phyloP scores from a whole-genome alignment of 2,888 invertebrate species.

The Lottia scabra region DNA sequence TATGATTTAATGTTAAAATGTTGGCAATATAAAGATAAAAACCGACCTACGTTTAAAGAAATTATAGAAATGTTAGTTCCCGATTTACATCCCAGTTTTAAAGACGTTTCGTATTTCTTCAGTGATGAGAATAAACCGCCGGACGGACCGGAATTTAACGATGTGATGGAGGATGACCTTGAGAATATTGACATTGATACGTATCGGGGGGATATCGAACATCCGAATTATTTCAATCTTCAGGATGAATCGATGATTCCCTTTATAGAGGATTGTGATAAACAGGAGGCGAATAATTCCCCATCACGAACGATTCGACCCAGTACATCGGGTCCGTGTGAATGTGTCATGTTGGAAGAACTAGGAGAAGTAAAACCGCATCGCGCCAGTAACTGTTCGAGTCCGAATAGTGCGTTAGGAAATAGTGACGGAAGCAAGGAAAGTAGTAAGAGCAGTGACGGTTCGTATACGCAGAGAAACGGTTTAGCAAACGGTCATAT shows the following conservation, averaged over 20 bases:
- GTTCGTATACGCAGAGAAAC: conserved; percentile 57
- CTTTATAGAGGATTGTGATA: neutral
- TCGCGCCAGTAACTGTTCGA: conserved; percentile 43
- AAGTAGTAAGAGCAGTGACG: conserved; percentile 60
- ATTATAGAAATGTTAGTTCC: conserved; percentile 79
- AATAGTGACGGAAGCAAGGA: conserved; percentile 60
- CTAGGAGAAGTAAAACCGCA: conserved; percentile 30
- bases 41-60: conserved; percentile 85
- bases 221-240: conserved; percentile 2
- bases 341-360: conserved; percentile 45
- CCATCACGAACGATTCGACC: conserved; percentile 27
- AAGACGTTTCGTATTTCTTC: conserved; percentile 75
- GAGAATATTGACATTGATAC: conserved; percentile 25
- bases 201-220: conserved; percentile 36
- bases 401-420: conserved; percentile 54
- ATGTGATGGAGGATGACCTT: conserved; percentile 1
- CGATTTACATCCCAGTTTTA: conserved; percentile 76
- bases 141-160: conserved; percentile 18
- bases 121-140: conserved; percentile 47
- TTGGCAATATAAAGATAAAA: conserved; percentile 86
- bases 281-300: conserved; percentile 8
- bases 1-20: conserved; percentile 92
- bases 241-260: neutral
- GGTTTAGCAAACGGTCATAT: conserved; percentile 65
- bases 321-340: conserved; percentile 41